phyloP scores from a whole-genome alignment of 2,797 vertebrate species.

The Mionectes olivaceus region DNA sequence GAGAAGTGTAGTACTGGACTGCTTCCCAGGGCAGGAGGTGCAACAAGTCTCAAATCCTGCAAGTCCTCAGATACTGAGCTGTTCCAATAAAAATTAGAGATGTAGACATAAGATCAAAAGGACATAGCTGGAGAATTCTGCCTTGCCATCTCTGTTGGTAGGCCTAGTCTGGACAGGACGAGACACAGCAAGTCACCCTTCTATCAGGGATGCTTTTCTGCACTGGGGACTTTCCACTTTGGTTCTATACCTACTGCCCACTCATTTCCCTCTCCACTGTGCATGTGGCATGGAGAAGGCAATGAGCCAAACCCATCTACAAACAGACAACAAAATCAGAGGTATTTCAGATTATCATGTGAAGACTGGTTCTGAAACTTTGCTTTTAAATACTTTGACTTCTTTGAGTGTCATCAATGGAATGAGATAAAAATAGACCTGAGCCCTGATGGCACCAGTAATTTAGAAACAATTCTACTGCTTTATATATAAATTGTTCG shows the following conservation, averaged over 20 bases:
- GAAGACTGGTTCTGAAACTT: conserved; percentile 2
- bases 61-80: not conserved
- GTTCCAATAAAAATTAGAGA: not conserved
- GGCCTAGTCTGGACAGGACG: not conserved
- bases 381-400: not conserved
- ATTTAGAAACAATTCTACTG: conserved; percentile 10
- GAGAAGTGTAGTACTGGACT: not conserved
- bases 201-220: not conserved
- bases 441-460: not conserved
- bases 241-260: not conserved
- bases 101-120: not conserved
- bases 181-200: not conserved
- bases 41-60: not conserved
- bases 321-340: not conserved
- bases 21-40: not conserved
- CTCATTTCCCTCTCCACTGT: not conserved
- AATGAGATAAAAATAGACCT: conserved; percentile 21
- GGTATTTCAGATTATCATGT: not conserved
- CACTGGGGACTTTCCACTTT: not conserved
- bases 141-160: not conserved
- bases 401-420: not conserved
- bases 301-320: not conserved
- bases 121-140: not conserved
- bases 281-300: not conserved
- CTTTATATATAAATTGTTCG: not conserved